A percentile compares a stretch with the other conserved stretches of the same genome.
Evolutionary conservation across 2,888 invertebrate species (phyloP).

Genomic region (Belgica antarctica): DNA sequence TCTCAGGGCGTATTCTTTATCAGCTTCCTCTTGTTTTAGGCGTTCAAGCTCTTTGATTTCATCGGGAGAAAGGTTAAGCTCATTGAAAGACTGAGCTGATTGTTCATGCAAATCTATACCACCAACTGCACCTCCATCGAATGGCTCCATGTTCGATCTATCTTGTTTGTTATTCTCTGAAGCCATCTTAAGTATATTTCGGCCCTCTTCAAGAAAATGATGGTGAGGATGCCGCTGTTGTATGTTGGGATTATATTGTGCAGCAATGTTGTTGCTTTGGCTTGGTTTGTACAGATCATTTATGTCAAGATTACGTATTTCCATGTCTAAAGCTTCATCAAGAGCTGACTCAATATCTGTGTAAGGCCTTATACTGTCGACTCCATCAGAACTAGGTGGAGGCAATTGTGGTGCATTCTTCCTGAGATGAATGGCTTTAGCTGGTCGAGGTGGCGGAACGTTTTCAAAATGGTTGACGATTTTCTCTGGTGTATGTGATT

Average conservation of each 20-base stretch:
- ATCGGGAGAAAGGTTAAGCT: too few species aligned
- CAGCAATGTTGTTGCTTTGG: not conserved
- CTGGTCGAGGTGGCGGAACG: slow-evolving; percentile 40
- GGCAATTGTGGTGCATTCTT: not conserved
- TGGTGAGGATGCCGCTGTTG: slow-evolving; percentile 39
- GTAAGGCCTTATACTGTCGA: slow-evolving; percentile 45
- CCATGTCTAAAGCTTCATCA: slow-evolving; percentile 31
- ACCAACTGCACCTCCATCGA: too few species aligned
- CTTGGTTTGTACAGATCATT: slow-evolving; percentile 37
- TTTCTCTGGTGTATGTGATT: slow-evolving; percentile 46
- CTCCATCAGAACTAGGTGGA: slow-evolving; percentile 26
- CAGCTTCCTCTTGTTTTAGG: too few species aligned
- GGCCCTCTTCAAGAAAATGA: slow-evolving; percentile 35
- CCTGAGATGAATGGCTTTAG: slow-evolving; percentile 19
- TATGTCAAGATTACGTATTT: slow-evolving; percentile 34
- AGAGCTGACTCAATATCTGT: slow-evolving; percentile 32
- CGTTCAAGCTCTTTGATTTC: too few species aligned
- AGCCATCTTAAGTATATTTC: not conserved
- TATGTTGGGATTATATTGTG: slow-evolving; percentile 40
- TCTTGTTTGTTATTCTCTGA: too few species aligned
- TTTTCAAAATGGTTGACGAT: slow-evolving; percentile 1
- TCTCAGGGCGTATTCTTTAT: too few species aligned
- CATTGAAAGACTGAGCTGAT: too few species aligned
- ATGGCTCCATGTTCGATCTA: too few species aligned
- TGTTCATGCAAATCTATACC: too few species aligned